phyloP scores from a whole-genome alignment of 2,888 invertebrate species.

The Meta bourneti region DNA sequence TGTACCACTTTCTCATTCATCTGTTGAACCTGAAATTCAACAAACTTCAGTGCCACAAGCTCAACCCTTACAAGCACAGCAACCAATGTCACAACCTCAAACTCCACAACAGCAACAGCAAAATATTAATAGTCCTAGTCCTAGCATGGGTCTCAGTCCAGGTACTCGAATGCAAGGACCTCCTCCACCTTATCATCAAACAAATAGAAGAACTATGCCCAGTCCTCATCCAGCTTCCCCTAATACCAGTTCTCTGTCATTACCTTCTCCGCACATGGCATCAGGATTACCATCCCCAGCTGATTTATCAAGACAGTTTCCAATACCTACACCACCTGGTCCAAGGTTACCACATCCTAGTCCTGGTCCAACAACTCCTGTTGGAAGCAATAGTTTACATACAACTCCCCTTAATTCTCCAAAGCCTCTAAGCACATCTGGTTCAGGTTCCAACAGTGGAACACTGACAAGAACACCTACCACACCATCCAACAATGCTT shows the following conservation, averaged over 20 bases:
- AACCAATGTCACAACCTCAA: conserved; percentile 74
- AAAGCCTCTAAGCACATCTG: conserved; percentile 79
- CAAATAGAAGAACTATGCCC: conserved; percentile 86
- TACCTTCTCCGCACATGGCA: conserved; percentile 88
- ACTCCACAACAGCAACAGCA: conserved; percentile 75
- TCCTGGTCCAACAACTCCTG: conserved; percentile 79
- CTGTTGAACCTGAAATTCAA: conserved; percentile 54
- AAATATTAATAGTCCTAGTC: conserved; percentile 78
- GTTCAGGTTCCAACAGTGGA: conserved; percentile 69
- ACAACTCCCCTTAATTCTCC: conserved; percentile 84
- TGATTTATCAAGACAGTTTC: conserved; percentile 84
- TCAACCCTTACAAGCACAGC: conserved; percentile 69
- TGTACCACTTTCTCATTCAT: conserved; percentile 77
- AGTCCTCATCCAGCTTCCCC: conserved; percentile 87
- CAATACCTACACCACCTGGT: conserved; percentile 79
- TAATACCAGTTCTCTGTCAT: conserved; percentile 84
- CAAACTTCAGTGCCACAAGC: conserved; percentile 66
- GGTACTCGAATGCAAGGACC: conserved; percentile 84
- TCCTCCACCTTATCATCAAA: conserved; percentile 89
- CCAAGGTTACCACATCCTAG: conserved; percentile 83
- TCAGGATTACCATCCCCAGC: conserved; percentile 87
- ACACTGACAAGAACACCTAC: conserved; percentile 68
- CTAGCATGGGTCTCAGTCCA: conserved; percentile 78
- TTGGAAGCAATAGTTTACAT: conserved; percentile 78
- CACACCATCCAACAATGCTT: conserved; percentile 69